These are phyloP conservation scores for Balaeniceps rex DNA, from an alignment of 2,113 vertebrate genomes.

Conservation along the genomic window DNA sequence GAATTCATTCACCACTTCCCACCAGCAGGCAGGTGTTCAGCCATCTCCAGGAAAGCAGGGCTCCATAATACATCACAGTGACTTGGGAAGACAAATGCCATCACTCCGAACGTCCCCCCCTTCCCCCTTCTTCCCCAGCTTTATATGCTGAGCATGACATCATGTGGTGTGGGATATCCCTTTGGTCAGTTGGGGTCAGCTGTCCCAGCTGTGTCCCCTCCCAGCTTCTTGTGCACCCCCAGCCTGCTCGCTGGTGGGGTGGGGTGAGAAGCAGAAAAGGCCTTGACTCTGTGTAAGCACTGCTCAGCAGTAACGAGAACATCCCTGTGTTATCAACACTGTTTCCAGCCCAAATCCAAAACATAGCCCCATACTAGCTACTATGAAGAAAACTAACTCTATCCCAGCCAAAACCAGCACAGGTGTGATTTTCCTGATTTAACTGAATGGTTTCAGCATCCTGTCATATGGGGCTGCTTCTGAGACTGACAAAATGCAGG, in stretches of 20 bases:
- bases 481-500: background rate
- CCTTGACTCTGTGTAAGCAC: background rate
- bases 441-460: background rate
- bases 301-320: background rate
- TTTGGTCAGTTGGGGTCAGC: background rate
- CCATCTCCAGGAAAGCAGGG: background rate
- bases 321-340: background rate
- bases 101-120: background rate
- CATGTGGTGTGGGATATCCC: background rate
- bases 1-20: background rate
- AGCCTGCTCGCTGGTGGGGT: background rate
- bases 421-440: background rate
- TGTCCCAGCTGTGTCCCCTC: background rate
- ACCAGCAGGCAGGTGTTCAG: background rate
- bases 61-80: background rate
- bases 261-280: background rate
- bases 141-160: background rate
- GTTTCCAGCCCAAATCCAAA: background rate
- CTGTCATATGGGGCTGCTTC: background rate
- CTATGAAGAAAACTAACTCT: background rate
- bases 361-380: background rate
- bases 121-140: background rate
- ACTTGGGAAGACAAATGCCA: background rate
- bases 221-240: background rate
- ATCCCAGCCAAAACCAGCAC: background rate